phyloP scores from a whole-genome alignment of 1,140 invertebrate species.

The Bathynomus jamesi region DNA sequence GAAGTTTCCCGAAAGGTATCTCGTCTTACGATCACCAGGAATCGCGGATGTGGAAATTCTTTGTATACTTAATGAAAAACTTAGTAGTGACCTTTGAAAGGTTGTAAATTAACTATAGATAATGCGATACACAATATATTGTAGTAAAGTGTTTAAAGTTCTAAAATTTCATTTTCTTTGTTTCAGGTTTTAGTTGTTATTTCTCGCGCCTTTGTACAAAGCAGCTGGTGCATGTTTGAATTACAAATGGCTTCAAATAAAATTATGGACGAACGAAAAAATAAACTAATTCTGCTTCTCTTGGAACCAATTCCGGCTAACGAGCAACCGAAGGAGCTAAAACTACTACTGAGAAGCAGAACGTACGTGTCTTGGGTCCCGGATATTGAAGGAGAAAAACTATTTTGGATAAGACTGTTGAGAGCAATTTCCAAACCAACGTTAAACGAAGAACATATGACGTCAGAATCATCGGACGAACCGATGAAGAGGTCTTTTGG shows the following conservation, averaged over 20 bases:
- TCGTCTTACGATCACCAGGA: background rate
- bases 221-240: constrained; percentile 30
- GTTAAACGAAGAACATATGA: background rate
- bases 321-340: constrained; percentile 18
- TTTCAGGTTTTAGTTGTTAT: constrained; percentile 20
- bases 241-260: constrained; percentile 23
- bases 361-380: constrained; percentile 20
- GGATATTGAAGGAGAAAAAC: constrained; percentile 10
- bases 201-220: constrained; percentile 15
- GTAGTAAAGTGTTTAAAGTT: background rate
- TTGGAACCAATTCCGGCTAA: constrained; percentile 10
- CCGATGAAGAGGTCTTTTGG: too few species aligned
- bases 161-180: background rate
- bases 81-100: background rate
- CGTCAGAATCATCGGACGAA: too few species aligned
- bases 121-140: background rate
- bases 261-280: constrained; percentile 15
- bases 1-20: constrained; percentile 22
- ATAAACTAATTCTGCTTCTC: constrained; percentile 18
- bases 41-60: background rate
- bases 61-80: background rate
- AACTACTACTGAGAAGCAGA: constrained; percentile 13
- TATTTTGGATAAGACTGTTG: constrained; percentile 16
- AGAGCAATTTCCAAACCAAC: constrained; percentile 11
- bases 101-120: background rate